Base-by-base conservation (phyloP, 1,140 invertebrate species). In the Aphidius gifuensis region DNA sequence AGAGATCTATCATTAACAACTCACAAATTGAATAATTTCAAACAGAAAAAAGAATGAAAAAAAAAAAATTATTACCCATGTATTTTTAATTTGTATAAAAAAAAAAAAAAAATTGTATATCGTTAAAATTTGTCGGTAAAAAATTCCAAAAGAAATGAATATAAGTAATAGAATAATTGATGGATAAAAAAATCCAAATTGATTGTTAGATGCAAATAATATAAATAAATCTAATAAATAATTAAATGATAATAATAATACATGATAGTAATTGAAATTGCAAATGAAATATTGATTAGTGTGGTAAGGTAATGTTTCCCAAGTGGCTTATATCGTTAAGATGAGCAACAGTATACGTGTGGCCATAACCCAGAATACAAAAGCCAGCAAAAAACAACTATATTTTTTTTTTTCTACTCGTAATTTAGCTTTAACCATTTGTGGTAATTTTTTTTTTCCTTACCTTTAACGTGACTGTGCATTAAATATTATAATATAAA, bases 211-310 rank as follows among this genome's bases (percentile, higher is more conserved):
- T 53, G 50, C 6, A 39, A 9, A 11, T 7, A 16, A 9, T 32
- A 21, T 38, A 23, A 21, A 53, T 49, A 6, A 11, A n/a, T 9
- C 16, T 49, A 9, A 49, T 9, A 45, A 45, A 45, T 45, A 45
- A 45, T 45, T 32, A 32, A 45, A 45, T 45, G 44, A 45, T 9
- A 45, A 45, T 45, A 45, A 9, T 49, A 49, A 49, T n/a, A 9
- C 16, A 11, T 16, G 6, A 49, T 9, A 5, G 16, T 9, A 45
- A 11, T 45, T 9, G 16, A 49, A 49, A 11, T 4, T 21, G 55
- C 64, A 64, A 69, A 71, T 71, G 64, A 67, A 69, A 68, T 69
- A 71, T 71, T 67, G 70, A 71, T 71, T 68, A 66, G 62, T 60
- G 46, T 55, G 62, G 64, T 68, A 68, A 69, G 68, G 67, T 66